Conservation (phyloP, 2,888 invertebrate species). For the Calliphora vomitoria region DNA sequence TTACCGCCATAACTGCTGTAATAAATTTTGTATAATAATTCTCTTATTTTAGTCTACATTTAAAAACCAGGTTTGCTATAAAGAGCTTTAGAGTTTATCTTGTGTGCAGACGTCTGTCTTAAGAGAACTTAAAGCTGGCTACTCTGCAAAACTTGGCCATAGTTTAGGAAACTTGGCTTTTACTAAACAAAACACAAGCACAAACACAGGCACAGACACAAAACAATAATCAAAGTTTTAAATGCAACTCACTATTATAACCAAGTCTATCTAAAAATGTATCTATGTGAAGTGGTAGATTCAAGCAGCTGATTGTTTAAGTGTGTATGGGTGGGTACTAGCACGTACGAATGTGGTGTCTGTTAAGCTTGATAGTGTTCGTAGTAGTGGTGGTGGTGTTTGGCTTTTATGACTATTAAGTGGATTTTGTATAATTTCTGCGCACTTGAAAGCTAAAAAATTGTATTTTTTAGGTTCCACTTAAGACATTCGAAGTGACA, state of each 20-base stretch:
- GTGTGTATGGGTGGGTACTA: neutral
- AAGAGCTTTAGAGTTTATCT: neutral
- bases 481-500: slow-evolving; percentile 76
- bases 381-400: slow-evolving; percentile 24
- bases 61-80: neutral
- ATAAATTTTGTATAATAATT: neutral
- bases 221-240: slow-evolving; percentile 24
- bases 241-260: neutral
- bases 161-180: slow-evolving; percentile 35
- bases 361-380: neutral
- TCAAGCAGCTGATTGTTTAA: slow-evolving; percentile 44
- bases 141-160: slow-evolving; percentile 22
- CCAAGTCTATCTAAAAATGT: neutral
- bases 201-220: neutral
- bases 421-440: slow-evolving; percentile 72
- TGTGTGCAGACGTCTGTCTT: neutral
- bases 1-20: too few relatives aligned
- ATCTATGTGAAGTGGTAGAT: neutral
- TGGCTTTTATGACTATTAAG: slow-evolving; percentile 52
- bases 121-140: slow-evolving; percentile 26
- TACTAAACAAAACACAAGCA: neutral
- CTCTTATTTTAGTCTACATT: neutral
- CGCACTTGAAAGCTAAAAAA: slow-evolving; percentile 64
- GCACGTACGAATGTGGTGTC: slow-evolving; percentile 2
- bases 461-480: slow-evolving; percentile 76